Evolutionary conservation across 2,888 invertebrate genomes (phyloP), one percentile per base, ranked within the genome.

Genomic region (Palloptera scutellata): DNA sequence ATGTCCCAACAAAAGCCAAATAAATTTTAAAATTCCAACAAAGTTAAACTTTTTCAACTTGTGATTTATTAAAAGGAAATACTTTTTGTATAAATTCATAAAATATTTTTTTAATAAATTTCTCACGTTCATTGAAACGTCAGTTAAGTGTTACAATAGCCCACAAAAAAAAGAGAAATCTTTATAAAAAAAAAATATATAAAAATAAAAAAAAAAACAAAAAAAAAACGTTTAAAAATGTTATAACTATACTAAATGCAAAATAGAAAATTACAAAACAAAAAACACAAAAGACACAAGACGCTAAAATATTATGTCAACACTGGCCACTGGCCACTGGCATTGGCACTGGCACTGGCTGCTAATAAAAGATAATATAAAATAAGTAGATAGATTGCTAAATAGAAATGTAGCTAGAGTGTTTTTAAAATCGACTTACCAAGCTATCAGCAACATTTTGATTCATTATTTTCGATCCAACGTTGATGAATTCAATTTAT

Each of bases 391-490:
- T 48, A 48, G 6, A 1, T n/a, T 69, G 69, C 45, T 66, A 63
- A 68, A 70, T 12, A 11, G 20, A 11, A 61, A 53, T 62, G 51
- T 40, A 40, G 20, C 41, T 52, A 52, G 12, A 19, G 51, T 19
- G 48, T 52, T n/a, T 20, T 41, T 40, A 20, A 55, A 61, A n/a
- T 52, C 41, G n/a, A 81, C 84, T 81, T 78, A 84, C 84, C 84
- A 85, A 80, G 81, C 85, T 85, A 74, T 85, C 85, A 77, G 84
- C 83, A 77, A 81, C 85, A 85, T 84, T 85, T 82, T 85, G 84
- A 77, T 79, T 83, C 84, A 84, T 84, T 80, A 79, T 82, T 78
- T 72, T 15, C 48, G 61, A 59, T 51, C 66, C 61, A 66, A n/a
- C 51, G 30, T 30, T 30, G 17, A 53, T 53, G 19, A 13, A 9